These are phyloP conservation scores for Pseudochromis fuscus DNA, from an alignment of 2,797 vertebrate species.

Conservation along the genomic window DNA sequence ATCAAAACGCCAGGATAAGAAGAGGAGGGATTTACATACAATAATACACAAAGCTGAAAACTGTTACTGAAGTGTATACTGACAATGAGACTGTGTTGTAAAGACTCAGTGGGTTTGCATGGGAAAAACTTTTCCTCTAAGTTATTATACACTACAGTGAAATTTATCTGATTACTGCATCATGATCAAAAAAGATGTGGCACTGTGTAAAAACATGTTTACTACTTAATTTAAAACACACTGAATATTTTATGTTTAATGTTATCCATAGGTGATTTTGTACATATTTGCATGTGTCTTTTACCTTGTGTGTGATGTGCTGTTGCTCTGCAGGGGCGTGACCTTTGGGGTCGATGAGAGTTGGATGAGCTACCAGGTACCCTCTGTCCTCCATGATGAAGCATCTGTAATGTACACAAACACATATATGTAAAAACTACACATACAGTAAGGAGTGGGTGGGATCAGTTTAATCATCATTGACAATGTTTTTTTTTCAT, in stretches of 20 bases:
- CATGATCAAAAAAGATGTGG: too few species aligned
- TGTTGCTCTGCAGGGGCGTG: slow-evolving; percentile 98
- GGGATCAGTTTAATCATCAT: background rate
- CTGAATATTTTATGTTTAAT: background rate
- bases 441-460: background rate
- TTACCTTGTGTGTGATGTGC: slow-evolving; percentile 99
- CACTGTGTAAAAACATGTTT: background rate
- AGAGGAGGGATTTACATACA: background rate
- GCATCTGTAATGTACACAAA: slow-evolving; percentile 85
- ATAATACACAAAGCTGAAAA: too few species aligned
- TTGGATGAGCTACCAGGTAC: slow-evolving; percentile 97
- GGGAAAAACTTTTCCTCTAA: background rate
- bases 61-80: background rate
- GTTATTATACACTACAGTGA: too few species aligned
- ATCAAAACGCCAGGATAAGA: background rate
- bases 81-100: background rate
- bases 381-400: slow-evolving; percentile 99
- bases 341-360: slow-evolving; percentile 98
- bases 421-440: slow-evolving; percentile 5
- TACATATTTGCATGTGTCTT: background rate
- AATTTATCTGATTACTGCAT: too few species aligned
- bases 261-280: background rate
- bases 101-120: background rate
- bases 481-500: background rate
- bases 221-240: background rate